Conservation (phyloP, 2,888 invertebrate species). For the Reticulitermes lucifugus region DNA sequence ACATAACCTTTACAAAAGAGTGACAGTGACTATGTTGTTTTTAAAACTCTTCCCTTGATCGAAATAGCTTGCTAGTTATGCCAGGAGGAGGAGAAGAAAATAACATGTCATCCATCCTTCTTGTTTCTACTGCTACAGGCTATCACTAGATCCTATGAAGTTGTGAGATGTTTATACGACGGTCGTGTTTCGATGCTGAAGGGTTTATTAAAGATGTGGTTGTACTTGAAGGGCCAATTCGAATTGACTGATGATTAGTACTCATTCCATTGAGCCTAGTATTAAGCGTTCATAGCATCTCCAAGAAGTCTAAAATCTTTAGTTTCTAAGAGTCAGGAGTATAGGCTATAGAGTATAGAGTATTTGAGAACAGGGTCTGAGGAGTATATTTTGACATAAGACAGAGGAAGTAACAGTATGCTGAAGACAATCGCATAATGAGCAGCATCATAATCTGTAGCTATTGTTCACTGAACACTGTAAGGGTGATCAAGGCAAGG, state of each 20-base stretch:
- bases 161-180: neutral
- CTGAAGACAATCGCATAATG: no score
- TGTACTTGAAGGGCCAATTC: neutral
- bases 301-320: no score
- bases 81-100: neutral
- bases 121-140: neutral
- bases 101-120: neutral
- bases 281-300: no score
- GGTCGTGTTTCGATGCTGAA: slow-evolving; percentile 13
- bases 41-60: slow-evolving; percentile 2
- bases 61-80: slow-evolving; percentile 1
- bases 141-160: neutral
- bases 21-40: slow-evolving; percentile 38
- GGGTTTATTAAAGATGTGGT: neutral
- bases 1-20: slow-evolving; percentile 37
- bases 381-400: no score
- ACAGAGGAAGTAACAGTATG: no score
- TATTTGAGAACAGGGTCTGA: no score
- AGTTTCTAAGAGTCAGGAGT: no score
- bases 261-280: no score
- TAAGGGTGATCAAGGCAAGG: no score
- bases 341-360: no score
- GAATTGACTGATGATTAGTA: neutral
- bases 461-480: no score
- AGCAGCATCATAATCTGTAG: no score